Percentiles rank a stretch among this genome's conserved stretches.
These are phyloP conservation scores for Drosophila tropicalis DNA, from an alignment of 1,140 invertebrate genomes.

Conservation along the genomic window DNA sequence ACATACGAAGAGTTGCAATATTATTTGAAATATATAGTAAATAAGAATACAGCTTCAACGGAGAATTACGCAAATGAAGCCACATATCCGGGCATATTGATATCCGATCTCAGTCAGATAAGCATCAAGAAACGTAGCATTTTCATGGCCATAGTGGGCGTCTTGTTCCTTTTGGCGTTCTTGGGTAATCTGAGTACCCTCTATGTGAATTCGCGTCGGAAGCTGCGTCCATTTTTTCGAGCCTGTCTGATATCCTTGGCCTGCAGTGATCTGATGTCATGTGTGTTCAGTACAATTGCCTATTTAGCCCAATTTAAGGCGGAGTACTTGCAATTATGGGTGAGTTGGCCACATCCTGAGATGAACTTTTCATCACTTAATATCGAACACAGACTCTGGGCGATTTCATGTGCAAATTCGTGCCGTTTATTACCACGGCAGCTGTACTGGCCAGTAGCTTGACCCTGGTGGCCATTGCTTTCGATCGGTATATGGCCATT, in stretches of 20 bases:
- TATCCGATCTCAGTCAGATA: conserved; percentile 47
- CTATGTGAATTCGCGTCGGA: conserved; percentile 65
- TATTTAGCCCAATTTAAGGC: conserved; percentile 66
- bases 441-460: conserved; percentile 84
- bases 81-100: conserved; percentile 41
- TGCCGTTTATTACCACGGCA: conserved; percentile 84
- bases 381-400: conserved; percentile 78
- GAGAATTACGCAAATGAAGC: neutral
- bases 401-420: conserved; percentile 82
- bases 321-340: conserved; percentile 71
- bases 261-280: conserved; percentile 82
- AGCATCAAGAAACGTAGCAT: conserved; percentile 14
- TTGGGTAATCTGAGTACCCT: conserved; percentile 65
- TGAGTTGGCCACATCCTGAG: conserved; percentile 30
- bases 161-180: conserved; percentile 50
- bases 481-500: conserved; percentile 84
- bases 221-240: conserved; percentile 74
- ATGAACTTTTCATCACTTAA: neutral
- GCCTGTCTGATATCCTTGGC: conserved; percentile 83
- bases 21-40: conserved; percentile 33
- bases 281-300: conserved; percentile 55
- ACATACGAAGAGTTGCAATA: conserved; percentile 35
- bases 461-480: conserved; percentile 84
- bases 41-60: conserved; percentile 22
- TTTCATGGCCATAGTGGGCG: conserved; percentile 40